Percentiles rank a stretch among this genome's conserved stretches.
phyloP scores from a whole-genome alignment of 2,113 vertebrate genomes.

The Tympanuchus pallidicinctus region DNA sequence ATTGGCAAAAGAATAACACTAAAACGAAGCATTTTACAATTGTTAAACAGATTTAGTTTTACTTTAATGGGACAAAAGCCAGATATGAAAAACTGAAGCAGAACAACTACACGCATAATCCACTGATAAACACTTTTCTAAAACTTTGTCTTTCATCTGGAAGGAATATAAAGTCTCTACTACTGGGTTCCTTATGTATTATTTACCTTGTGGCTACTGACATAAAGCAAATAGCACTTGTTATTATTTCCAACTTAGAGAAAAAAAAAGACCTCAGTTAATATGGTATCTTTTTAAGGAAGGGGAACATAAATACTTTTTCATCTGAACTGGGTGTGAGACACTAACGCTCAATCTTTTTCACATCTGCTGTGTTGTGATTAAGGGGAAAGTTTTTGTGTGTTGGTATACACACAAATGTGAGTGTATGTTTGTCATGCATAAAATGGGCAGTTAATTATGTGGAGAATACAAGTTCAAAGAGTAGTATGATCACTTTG shows the following conservation, averaged over 20 bases:
- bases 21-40: not conserved
- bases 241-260: not conserved
- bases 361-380: not conserved
- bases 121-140: not conserved
- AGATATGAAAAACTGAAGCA: not conserved
- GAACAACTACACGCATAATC: not conserved
- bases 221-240: not conserved
- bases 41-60: not conserved
- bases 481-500: not conserved
- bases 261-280: not conserved
- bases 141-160: not conserved
- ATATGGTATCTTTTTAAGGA: not conserved
- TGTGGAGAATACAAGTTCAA: not conserved
- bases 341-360: not conserved
- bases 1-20: not conserved
- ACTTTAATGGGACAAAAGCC: not conserved
- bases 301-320: not conserved
- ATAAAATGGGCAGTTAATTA: not conserved
- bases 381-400: not conserved
- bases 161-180: not conserved
- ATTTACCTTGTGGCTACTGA: not conserved
- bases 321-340: not conserved
- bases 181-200: not conserved
- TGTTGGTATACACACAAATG: accelerated
- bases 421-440: not conserved